These are phyloP conservation scores for Drosophila takahashii DNA, from an alignment of 1,140 invertebrate species.

Conservation along the genomic window DNA sequence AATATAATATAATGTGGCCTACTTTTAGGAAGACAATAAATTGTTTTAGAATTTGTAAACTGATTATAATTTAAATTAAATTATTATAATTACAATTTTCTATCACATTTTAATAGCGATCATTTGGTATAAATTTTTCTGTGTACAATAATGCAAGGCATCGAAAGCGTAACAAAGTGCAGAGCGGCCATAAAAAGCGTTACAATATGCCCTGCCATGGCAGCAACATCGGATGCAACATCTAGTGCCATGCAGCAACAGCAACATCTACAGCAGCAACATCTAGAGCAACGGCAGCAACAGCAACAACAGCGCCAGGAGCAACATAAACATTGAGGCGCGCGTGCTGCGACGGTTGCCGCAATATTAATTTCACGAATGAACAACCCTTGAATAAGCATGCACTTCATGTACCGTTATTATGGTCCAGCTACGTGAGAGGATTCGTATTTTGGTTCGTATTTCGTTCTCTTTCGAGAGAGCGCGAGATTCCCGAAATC, in stretches of 20 bases:
- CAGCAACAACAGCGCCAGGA: conserved; percentile 46
- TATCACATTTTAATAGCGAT: neutral
- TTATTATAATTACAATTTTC: too few species aligned
- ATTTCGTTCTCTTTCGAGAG: conserved; percentile 2
- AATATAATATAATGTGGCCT: neutral
- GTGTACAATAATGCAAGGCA: conserved; percentile 43
- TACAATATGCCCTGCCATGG: conserved; percentile 66
- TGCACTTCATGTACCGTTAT: conserved; percentile 78
- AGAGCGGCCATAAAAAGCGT: conserved; percentile 62
- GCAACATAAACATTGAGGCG: conserved; percentile 78
- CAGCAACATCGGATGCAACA: conserved; percentile 18
- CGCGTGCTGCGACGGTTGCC: conserved; percentile 72
- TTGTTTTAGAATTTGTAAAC: too few species aligned
- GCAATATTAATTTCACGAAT: conserved; percentile 84
- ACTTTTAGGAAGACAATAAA: neutral
- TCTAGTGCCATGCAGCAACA: conserved; percentile 24
- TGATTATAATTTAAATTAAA: too few species aligned
- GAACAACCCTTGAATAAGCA: conserved; percentile 84
- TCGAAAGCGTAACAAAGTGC: conserved; percentile 56
- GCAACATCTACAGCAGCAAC: conserved; percentile 23
- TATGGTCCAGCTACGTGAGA: conserved; percentile 61
- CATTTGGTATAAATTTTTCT: too few species aligned
- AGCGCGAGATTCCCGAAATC: neutral
- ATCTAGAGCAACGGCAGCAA: conserved; percentile 8
- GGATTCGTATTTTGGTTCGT: conserved; percentile 6